Conservation (phyloP, 1,140 invertebrate genomes). For the Brachionus rubens region DNA sequence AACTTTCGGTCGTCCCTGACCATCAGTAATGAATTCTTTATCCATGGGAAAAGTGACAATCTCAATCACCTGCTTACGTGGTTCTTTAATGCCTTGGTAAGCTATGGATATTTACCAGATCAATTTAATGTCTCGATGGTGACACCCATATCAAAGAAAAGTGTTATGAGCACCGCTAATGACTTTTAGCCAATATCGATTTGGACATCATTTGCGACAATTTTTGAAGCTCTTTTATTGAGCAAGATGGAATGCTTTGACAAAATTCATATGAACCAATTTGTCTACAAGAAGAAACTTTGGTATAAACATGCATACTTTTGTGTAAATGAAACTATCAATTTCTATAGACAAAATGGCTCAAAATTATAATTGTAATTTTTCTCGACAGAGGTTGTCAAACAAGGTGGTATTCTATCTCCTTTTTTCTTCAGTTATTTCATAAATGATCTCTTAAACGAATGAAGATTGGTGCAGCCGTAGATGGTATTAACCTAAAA, state of each 20-base stretch:
- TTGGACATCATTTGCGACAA: background rate
- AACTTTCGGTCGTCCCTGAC: no score
- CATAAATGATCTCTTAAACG: background rate
- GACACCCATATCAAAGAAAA: background rate
- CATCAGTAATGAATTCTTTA: background rate
- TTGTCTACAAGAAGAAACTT: background rate
- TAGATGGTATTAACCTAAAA: background rate
- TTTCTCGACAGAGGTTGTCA: background rate
- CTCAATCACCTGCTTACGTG: background rate
- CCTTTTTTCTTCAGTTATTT: background rate
- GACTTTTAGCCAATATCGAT: background rate
- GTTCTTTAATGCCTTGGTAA: background rate
- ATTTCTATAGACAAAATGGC: background rate
- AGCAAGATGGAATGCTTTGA: background rate
- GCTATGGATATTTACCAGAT: background rate
- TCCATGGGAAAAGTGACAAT: background rate
- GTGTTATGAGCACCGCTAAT: background rate
- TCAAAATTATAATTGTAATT: background rate
- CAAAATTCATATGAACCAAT: background rate
- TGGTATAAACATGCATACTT: background rate
- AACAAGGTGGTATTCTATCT: background rate
- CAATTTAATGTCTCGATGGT: background rate
- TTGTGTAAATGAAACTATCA: background rate
- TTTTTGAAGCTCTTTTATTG: background rate
- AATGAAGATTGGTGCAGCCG: background rate